A percentile compares a stretch with the other conserved stretches of the same genome.
Conservation (phyloP, 2,888 invertebrate species). For the Xestobium rufovillosum region DNA sequence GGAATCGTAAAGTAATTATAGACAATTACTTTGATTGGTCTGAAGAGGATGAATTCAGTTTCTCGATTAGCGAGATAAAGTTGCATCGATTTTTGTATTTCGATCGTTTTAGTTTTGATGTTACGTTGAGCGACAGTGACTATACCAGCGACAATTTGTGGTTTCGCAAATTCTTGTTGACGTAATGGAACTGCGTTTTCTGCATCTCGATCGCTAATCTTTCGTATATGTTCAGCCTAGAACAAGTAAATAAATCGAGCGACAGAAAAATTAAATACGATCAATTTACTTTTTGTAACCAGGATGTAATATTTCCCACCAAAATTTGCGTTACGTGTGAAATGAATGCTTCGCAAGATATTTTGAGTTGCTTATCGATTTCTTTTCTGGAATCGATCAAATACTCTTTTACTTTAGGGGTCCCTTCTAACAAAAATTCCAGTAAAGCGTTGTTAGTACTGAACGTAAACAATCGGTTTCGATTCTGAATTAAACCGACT, state of each 20-base stretch:
- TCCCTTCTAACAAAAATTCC: constrained; percentile 87
- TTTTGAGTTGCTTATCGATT: constrained; percentile 87
- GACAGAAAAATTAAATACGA: neutral
- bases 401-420: constrained; percentile 88
- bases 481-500: constrained; percentile 64
- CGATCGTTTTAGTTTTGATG: constrained; percentile 72
- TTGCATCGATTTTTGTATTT: constrained; percentile 83
- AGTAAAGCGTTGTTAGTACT: constrained; percentile 86
- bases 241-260: neutral
- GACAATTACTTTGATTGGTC: constrained; percentile 72
- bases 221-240: neutral
- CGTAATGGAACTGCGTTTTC: constrained; percentile 18
- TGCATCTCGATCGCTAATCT: neutral
- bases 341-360: constrained; percentile 83
- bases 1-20: neutral
- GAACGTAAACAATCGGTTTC: constrained; percentile 70
- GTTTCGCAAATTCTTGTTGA: constrained; percentile 54
- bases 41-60: constrained; percentile 93
- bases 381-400: constrained; percentile 92
- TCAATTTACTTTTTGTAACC: constrained; percentile 62
- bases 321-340: constrained; percentile 67
- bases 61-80: constrained; percentile 94
- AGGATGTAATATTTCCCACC: constrained; percentile 63
- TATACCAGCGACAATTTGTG: constrained; percentile 63
- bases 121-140: constrained; percentile 71